Base-by-base conservation (phyloP, 2,797 vertebrate genomes). In the Hapalemur alaotrensis region DNA sequence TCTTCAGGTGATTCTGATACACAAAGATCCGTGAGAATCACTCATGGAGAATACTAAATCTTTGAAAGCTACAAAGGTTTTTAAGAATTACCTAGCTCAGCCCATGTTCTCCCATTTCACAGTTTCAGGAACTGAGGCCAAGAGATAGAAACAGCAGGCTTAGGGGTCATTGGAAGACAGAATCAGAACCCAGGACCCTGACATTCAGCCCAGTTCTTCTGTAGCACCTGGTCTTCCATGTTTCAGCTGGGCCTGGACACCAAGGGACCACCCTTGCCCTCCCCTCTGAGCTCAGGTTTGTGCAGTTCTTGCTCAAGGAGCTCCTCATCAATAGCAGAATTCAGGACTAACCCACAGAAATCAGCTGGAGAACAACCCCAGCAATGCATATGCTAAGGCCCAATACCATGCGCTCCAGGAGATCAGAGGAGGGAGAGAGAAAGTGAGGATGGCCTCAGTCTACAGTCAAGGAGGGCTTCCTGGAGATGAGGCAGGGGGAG, bases 31-130 rank as follows among this genome's bases (percentile, higher is more conserved):
- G 28, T 69, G 57, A 90, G 72, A 90, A 63, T 13, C 6, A 6
- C 32, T 73, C 12, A 32, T 7, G 54, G 54, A 76, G 15, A 67
- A 35, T 32, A 5, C 4, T 20, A 12, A 78, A 35, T 69, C 57
- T 48, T 75, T 95, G 83, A 81, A 92, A 83, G 72, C 14, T 25
- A 18, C 35, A 23, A 65, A 89, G n/a, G n/a, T 25, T 69, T 82
- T 83, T 25, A 20, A 85, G 75, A 81, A 52, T 78, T 54, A 41
- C 61, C 75, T n/a, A 38, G 28, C 12, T 28, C 46, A 41, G 38
- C 20, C 17, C 6, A 52, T 63, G 54, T 63, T 43, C 11, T 83
- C n/a, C 59, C 22, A 41, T 57, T 92, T 78, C n/a, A 63, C 38
- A 79, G 52, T 82, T 91, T 32, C 38, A 65, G 69, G 35, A 54